A percentile compares a stretch with the other conserved stretches of the same genome.
Evolutionary conservation across 2,113 vertebrate genomes (phyloP).

Genomic region (Elgaria multicarinata): DNA sequence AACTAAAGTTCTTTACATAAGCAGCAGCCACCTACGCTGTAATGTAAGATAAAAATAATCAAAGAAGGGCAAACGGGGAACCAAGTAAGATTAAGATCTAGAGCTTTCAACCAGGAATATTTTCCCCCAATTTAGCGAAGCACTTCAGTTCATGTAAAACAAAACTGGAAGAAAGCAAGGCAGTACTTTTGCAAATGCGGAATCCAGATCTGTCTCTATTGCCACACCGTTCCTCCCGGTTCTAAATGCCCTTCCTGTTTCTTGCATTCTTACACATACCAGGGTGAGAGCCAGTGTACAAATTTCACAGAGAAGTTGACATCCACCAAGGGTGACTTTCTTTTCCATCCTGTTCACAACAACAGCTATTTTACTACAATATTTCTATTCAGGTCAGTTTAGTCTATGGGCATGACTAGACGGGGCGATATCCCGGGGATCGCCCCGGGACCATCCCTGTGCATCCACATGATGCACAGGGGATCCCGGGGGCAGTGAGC

Average conservation of each 20-base stretch:
- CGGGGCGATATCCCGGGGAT: too few species aligned
- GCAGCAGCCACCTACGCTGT: constrained; percentile 46
- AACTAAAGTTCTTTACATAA: constrained; percentile 43
- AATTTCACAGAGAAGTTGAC: not conserved
- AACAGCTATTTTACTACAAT: not conserved
- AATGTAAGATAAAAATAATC: constrained; percentile 55
- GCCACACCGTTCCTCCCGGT: too few species aligned
- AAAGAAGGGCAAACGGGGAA: constrained; percentile 43
- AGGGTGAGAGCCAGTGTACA: not conserved
- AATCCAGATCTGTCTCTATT: not conserved
- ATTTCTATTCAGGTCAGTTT: not conserved
- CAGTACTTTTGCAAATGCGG: not conserved
- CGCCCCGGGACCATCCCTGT: too few species aligned
- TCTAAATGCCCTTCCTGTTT: not conserved
- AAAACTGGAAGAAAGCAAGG: constrained; percentile 29
- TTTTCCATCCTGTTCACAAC: not conserved
- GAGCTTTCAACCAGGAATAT: constrained; percentile 13
- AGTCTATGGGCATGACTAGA: too few species aligned
- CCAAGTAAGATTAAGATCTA: constrained; percentile 25
- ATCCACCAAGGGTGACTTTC: not conserved
- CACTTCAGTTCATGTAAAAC: constrained; percentile 5
- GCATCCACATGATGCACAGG: too few species aligned
- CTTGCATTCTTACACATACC: fast-evolving
- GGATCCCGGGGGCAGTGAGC: too few species aligned
- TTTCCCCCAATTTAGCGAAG: constrained; percentile 8